Percentiles rank a stretch among this genome's conserved stretches.
Conservation (phyloP, 2,888 invertebrate species). For the Eupsilia transversa region DNA sequence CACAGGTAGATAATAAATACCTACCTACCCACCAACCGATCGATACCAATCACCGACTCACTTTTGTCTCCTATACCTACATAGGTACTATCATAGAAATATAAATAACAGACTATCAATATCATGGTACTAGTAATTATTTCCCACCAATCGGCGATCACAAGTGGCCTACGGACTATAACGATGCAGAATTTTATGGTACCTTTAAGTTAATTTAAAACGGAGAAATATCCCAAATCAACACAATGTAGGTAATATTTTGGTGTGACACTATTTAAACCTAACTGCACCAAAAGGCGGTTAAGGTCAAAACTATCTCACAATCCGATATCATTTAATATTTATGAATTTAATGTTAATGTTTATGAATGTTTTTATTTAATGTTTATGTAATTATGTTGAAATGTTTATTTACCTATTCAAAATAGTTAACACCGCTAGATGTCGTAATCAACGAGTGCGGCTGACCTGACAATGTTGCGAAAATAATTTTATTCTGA, state of each 20-base stretch:
- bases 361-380: slow-evolving; percentile 22
- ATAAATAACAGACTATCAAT: too few relatives aligned
- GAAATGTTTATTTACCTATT: slow-evolving; percentile 18
- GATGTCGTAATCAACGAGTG: slow-evolving; percentile 17
- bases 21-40: not conserved
- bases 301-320: not conserved
- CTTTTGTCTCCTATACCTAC: not conserved
- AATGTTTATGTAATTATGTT: not conserved
- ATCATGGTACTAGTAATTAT: not conserved
- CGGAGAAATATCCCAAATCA: not conserved
- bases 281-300: not conserved
- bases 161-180: not conserved
- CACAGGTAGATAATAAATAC: not conserved
- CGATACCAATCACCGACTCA: not conserved
- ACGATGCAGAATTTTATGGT: not conserved
- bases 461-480: slow-evolving; percentile 26
- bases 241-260: not conserved
- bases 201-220: not conserved
- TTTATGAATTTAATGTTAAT: not conserved
- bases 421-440: not conserved
- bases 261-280: too few relatives aligned
- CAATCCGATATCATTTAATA: not conserved
- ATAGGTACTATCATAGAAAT: too few relatives aligned
- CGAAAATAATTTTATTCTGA: slow-evolving; percentile 52
- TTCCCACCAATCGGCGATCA: not conserved